Evolutionary conservation across 2,113 vertebrate genomes (phyloP).

Genomic region (Pyxicephalus adspersus): DNA sequence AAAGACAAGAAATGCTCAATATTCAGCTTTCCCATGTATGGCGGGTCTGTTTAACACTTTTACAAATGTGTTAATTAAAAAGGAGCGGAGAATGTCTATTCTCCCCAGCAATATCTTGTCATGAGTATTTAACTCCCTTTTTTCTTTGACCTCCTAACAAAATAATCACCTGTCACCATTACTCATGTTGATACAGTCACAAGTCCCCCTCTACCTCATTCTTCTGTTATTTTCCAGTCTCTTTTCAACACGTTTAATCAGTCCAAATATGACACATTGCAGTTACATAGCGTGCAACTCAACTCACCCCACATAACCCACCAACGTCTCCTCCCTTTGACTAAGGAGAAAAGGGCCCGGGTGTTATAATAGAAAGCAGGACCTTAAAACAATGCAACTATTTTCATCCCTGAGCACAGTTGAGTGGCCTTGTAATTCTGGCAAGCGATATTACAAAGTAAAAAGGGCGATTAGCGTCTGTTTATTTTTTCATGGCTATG

Average conservation of each 20-base stretch:
- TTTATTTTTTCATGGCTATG: slow-evolving; percentile 37
- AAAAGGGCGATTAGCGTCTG: slow-evolving; percentile 17
- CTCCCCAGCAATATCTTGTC: slow-evolving; percentile 40
- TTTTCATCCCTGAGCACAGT: neutral
- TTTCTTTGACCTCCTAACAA: slow-evolving; percentile 58
- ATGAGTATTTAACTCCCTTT: slow-evolving; percentile 20
- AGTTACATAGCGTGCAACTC: slow-evolving; percentile 55
- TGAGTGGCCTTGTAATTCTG: slow-evolving; percentile 19
- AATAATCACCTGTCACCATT: slow-evolving; percentile 64
- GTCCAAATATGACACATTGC: slow-evolving; percentile 20
- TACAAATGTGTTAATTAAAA: slow-evolving; percentile 44
- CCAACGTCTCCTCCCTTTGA: slow-evolving; percentile 58
- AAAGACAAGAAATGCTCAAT: neutral
- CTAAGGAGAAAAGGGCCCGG: slow-evolving; percentile 17
- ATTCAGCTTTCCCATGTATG: neutral
- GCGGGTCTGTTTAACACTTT: slow-evolving; percentile 23
- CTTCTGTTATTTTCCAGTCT: slow-evolving; percentile 63
- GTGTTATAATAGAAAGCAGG: slow-evolving; percentile 69
- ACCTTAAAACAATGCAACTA: slow-evolving; percentile 38
- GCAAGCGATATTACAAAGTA: slow-evolving; percentile 3
- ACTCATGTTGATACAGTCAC: slow-evolving; percentile 58
- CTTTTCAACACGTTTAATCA: slow-evolving; percentile 54
- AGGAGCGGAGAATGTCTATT: slow-evolving; percentile 17
- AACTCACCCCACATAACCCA: slow-evolving; percentile 59
- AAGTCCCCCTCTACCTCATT: slow-evolving; percentile 57